Percentiles rank a stretch among this genome's conserved stretches.
Conservation (phyloP, 2,797 vertebrate genomes). For the Tapirus indicus region DNA sequence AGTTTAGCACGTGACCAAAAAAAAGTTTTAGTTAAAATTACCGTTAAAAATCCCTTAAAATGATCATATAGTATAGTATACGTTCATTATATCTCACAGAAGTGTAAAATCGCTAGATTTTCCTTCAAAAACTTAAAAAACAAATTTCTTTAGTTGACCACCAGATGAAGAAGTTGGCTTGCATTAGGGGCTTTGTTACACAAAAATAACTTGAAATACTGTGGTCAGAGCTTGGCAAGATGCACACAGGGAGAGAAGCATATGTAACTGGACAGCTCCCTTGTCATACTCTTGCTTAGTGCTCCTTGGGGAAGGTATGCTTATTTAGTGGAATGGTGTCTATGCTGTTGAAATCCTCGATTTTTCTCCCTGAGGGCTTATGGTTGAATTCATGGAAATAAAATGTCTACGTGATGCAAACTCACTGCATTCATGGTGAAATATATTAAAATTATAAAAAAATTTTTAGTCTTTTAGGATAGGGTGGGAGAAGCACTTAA, state of each 20-base stretch:
- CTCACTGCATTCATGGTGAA: conserved; percentile 18
- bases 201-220: neutral
- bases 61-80: neutral
- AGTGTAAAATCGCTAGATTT: conserved; percentile 31
- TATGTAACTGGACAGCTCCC: conserved; percentile 37
- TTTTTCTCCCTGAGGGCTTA: neutral
- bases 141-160: neutral
- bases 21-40: neutral
- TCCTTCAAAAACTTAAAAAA: conserved; percentile 25
- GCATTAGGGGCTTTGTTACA: neutral
- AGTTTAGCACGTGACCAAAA: neutral
- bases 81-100: neutral
- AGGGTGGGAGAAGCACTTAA: neutral
- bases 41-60: neutral
- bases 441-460: conserved; percentile 27
- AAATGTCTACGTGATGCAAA: neutral
- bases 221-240: conserved; percentile 35
- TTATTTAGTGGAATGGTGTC: neutral
- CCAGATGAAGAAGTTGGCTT: conserved; percentile 30
- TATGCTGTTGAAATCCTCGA: neutral
- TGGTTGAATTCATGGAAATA: conserved; percentile 31
- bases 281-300: neutral
- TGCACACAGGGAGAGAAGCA: neutral
- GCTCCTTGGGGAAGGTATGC: neutral
- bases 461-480: neutral